Base-by-base conservation (phyloP, 2,113 vertebrate genomes). In the Smithornis capensis region DNA sequence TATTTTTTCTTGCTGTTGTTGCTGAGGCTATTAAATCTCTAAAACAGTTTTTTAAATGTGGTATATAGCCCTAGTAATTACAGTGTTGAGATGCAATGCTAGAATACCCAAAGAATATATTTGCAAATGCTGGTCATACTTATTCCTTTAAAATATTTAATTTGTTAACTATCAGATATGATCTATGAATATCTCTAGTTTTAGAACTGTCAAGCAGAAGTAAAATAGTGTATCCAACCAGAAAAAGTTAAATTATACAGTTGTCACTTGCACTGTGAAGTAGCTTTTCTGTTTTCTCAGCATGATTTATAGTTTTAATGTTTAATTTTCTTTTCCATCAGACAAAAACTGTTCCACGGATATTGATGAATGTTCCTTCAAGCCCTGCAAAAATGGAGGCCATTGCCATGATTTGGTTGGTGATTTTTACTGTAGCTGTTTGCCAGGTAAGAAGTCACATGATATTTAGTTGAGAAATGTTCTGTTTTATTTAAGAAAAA, bases 301-400 rank as follows among this genome's bases (percentile, higher is more conserved):
- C 16, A 83, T 97, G 95, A 98, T 97, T 98, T 98, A 95, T 94
- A 85, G 73, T 95, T 97, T 97, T 95, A 96, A 95, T 88, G 85
- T 94, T 95, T 97, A 59, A 82, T 97, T 98, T 96, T 96, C 93
- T 96, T 97, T 96, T 95, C 76, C 97, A 84, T 89, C 96, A 99
- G 97, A 97, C 95, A 98, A 98, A 97, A 99, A 98, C 70, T 98
- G 96, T 95, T 98, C 97, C 45, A 94, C 64, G 3, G 91, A 97
- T 87, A 94, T 97, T 96, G 96, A 98, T 91, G 79, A 97, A 81
- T 99, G 98, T 87, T 94, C 64, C 47, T 96, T 91, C 52, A 95
- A 97, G 10, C 79, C 93, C 60, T 99, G 97, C 94, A 97, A 96
- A 98, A 98, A 98, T 23, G 97, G 97, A 94, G 97, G 96, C 90